Conservation (phyloP, 1,140 invertebrate genomes). For the Agrypnia vestita region DNA sequence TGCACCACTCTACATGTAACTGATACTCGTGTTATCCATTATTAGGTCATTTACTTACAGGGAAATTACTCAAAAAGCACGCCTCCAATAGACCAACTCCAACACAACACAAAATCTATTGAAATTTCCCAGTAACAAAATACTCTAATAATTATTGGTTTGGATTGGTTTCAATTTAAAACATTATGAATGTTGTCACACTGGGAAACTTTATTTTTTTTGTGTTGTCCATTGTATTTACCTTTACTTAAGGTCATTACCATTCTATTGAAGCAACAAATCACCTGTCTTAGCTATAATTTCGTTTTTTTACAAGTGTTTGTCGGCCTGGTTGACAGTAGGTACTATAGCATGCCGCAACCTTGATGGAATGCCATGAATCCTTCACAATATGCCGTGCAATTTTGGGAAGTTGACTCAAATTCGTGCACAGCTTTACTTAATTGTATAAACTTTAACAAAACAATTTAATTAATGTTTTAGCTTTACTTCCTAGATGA, state of each 20-base stretch:
- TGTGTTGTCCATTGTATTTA: neutral
- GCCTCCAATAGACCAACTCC: neutral
- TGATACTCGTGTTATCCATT: neutral
- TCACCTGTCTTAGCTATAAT: conserved; percentile 2
- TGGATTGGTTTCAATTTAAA: too few relatives aligned
- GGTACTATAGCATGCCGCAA: neutral
- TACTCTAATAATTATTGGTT: too few relatives aligned
- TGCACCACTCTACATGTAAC: conserved; percentile 61
- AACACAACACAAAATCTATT: too few relatives aligned
- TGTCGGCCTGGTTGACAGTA: conserved; percentile 19
- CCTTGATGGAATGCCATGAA: neutral
- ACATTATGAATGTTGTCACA: too few relatives aligned
- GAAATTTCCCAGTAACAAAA: too few relatives aligned
- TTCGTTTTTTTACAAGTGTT: conserved; percentile 17
- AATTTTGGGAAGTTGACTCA: conserved; percentile 3
- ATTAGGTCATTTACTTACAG: conserved; percentile 3
- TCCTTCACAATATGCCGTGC: neutral
- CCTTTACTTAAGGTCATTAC: conserved; percentile 24
- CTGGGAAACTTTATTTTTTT: neutral
- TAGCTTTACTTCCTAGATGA: conserved; percentile 11
- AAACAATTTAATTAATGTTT: conserved; percentile 5
- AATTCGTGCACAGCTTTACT: conserved; percentile 24
- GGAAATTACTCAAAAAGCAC: neutral
- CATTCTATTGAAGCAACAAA: conserved; percentile 43
- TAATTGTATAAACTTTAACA: conserved; percentile 10